Evolutionary conservation across 1,140 invertebrate genomes (phyloP), one percentile per base, ranked within the genome.

Genomic region (Nasonia vitripennis): DNA sequence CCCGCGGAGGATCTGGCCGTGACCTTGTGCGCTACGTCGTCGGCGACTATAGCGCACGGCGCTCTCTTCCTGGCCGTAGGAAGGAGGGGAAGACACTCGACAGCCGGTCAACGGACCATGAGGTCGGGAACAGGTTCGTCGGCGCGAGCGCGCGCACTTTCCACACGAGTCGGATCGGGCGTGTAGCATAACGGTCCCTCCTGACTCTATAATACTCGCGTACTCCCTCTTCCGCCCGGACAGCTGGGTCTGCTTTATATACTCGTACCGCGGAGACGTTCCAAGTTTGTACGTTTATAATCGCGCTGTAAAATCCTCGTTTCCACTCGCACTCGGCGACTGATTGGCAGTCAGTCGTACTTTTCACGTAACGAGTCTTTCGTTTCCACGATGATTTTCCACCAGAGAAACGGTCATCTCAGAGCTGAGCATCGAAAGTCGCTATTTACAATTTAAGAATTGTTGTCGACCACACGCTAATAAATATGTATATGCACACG

Each of bases 121-220:
- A 78, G 62, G 75, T 78, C 71, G 62, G 9, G 79, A 85, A 81
- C 79, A 75, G 79, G 84, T 85, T 81, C 84, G 41, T 20, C 55
- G 55, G n/a, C 55, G 55, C 55, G 34, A 37, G 41, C 41, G 41
- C 41, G 48, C 48, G 55, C 55, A 62, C 48, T 71, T 79, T 79
- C 62, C 41, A 20, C 73, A 20, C 45, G 6, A 4, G 17, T 20
- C 20, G 17, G 55, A 62, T 62, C 55, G 55, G 17, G 17, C 55
- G 20, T 20, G n/a, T 45, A n/a, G 11, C 41, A 71, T 85, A 85
- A 85, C 83, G 83, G 83, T 85, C 20, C 41, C 11, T 55, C 23
- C 17, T 45, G 62, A 12, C 74, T n/a, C 11, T 75, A 37, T 55
- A 45, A 41, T 23, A n/a, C 34, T 12, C 27, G 1, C n/a, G n/a